Evolutionary conservation across 2,113 vertebrate genomes (phyloP).

Genomic region (Catharus bicknelli): DNA sequence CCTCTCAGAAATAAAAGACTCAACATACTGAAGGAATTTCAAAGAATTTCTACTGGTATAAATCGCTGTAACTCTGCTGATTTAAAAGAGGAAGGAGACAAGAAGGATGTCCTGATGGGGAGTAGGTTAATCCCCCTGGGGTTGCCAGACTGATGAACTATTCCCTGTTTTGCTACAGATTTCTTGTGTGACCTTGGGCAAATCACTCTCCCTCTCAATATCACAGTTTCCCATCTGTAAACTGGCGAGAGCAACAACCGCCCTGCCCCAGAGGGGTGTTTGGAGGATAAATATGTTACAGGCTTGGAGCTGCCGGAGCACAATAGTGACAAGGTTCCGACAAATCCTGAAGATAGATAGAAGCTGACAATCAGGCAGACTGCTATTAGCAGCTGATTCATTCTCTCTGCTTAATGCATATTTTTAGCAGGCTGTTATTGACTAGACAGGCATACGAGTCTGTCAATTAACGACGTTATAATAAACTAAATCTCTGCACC

Average conservation of each 20-base stretch:
- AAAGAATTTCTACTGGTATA: background rate
- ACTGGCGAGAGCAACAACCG: constrained; percentile 53
- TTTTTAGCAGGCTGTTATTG: constrained; percentile 64
- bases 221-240: constrained; percentile 61
- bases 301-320: constrained; percentile 1
- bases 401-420: constrained; percentile 58
- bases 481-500: constrained; percentile 40
- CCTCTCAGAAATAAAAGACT: background rate
- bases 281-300: constrained; percentile 58
- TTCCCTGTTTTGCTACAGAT: constrained; percentile 30
- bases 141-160: constrained; percentile 21
- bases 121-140: constrained; percentile 21
- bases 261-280: constrained; percentile 64
- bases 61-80: background rate
- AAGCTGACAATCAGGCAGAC: constrained; percentile 59
- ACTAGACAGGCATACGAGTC: constrained; percentile 49
- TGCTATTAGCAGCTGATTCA: constrained; percentile 64
- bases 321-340: constrained; percentile 34
- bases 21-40: background rate
- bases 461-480: constrained; percentile 55
- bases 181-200: constrained; percentile 51
- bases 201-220: constrained; percentile 29
- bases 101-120: constrained; percentile 25
- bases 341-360: constrained; percentile 40
- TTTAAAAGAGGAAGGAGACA: constrained; percentile 28